Percentiles rank a stretch among this genome's conserved stretches.
Evolutionary conservation across 2,113 vertebrate genomes (phyloP).

Genomic region (Hippopotamus amphibius): DNA sequence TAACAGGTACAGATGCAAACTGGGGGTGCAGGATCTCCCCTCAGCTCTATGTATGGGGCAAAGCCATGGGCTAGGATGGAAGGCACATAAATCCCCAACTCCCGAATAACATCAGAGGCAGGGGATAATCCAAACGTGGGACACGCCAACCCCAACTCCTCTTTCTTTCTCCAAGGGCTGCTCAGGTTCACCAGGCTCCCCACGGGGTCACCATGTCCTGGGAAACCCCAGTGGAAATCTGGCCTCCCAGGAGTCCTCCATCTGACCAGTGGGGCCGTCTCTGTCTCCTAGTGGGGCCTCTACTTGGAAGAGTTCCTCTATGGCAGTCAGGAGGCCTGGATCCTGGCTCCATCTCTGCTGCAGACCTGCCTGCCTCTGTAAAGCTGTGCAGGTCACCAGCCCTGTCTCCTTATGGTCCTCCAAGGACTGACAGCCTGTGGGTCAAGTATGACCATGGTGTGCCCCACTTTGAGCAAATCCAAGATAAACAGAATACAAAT

Average conservation of each 20-base stretch:
- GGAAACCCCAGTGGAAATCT: background rate
- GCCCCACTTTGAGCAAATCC: background rate
- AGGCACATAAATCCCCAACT: background rate
- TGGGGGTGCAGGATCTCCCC: background rate
- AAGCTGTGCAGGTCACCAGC: background rate
- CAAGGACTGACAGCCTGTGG: background rate
- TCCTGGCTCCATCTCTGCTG: background rate
- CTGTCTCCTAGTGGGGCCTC: background rate
- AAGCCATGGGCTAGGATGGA: background rate
- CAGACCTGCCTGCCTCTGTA: background rate
- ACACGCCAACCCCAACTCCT: background rate
- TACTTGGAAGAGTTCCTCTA: background rate
- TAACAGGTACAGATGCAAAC: background rate
- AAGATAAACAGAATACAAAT: background rate
- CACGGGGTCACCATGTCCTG: background rate
- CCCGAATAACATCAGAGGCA: background rate
- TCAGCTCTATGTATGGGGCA: background rate
- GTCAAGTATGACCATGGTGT: background rate
- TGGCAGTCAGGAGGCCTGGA: no score
- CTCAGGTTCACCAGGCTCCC: background rate
- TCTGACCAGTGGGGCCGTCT: background rate
- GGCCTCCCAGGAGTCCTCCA: background rate
- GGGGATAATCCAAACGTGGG: background rate
- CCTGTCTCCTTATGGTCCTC: background rate
- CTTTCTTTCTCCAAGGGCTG: background rate